Evolutionary conservation across 30 jellyfish, hydroid and myxozoan species (phyloP).

Genomic region (Cassiopea andromeda): DNA sequence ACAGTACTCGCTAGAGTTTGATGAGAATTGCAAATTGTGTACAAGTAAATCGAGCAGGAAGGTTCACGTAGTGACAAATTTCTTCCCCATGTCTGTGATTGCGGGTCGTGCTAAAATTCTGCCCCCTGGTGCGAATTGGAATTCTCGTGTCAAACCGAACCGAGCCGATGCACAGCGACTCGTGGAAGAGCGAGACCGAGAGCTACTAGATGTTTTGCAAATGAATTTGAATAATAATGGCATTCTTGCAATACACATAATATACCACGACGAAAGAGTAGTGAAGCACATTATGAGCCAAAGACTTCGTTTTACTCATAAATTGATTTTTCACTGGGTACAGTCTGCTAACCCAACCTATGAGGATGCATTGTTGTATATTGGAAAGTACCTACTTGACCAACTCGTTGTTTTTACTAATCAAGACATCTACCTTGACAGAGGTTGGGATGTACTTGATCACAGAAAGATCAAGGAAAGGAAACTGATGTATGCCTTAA

Average conservation of each 20-base stretch:
- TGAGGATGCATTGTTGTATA: slow-evolving; percentile 41
- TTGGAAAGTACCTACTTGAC: slow-evolving; percentile 35
- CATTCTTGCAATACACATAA: slow-evolving; percentile 59
- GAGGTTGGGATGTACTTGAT: slow-evolving; percentile 59
- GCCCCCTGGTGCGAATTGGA: slow-evolving; percentile 39
- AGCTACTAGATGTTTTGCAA: slow-evolving; percentile 51
- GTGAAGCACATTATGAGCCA: slow-evolving; percentile 34
- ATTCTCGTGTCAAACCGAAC: background rate
- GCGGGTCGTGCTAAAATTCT: slow-evolving; percentile 22
- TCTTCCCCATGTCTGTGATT: slow-evolving; percentile 23
- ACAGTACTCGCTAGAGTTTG: slow-evolving; percentile 35
- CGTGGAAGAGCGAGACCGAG: slow-evolving; percentile 55
- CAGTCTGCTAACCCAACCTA: slow-evolving; percentile 48
- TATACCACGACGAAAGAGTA: slow-evolving; percentile 25
- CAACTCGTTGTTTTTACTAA: slow-evolving; percentile 54
- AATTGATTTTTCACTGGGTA: slow-evolving; percentile 56
- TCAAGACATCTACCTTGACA: slow-evolving; percentile 63
- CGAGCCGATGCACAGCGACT: slow-evolving; percentile 8
- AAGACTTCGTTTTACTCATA: slow-evolving; percentile 34
- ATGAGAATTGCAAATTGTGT: slow-evolving; percentile 21
- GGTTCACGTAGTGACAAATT: slow-evolving; percentile 32
- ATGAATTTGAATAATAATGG: slow-evolving; percentile 42
- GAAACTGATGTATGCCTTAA: slow-evolving; percentile 66
- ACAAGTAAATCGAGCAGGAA: background rate
- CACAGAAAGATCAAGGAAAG: slow-evolving; percentile 17